Evolutionary conservation across 2,888 invertebrate species (phyloP), one percentile per base, ranked within the genome.

Genomic region (Antitype chi): DNA sequence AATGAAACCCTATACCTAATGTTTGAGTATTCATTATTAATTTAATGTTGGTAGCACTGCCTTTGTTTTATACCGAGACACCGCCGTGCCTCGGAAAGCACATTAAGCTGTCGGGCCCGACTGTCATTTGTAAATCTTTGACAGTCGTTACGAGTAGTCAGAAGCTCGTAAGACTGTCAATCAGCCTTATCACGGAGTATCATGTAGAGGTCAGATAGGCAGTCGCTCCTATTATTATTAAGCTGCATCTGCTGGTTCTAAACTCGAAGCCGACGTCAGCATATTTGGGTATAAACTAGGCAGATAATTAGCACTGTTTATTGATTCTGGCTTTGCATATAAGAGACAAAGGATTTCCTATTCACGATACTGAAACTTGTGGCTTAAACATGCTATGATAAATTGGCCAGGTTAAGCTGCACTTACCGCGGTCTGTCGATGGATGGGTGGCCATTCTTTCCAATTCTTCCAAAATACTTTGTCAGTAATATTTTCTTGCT

Each of bases 1-100:
- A 78, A 64, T 66, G 55, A 82, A 72, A 69, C 80, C 68, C 53
- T n/a, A n/a, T n/a, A 43, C 20, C 38, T 78, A 52, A 59, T 67
- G 47, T 68, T 77, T 77, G 43, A 62, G 25, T 53, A 20, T 60
- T 67, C 47, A 38, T 53, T 77, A 77, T 53, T 62, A 20, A 32
- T 53, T n/a, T 47, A 28, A 77, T 60, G 49, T 47, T 49, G 5
- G 3, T 23, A 28, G 8, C 9, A 23, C 2, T 28, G 43, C 1
- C 28, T 47, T 43, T 74, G 28, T 43, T 73, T 67, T 2, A 28
- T 9, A 25, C 20, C 1, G 2, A 20, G 2, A 23, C 25, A 8
- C 9, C 9, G 43, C 9, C 43, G 43, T 9, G 43, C 9, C 20
- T 43, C 25, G 25, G 20, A 64, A 20, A 64, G 17, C n/a, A 9